A percentile compares a stretch with the other conserved stretches of the same genome.
These are phyloP conservation scores for Megalops cyprinoides DNA, from an alignment of 2,797 vertebrate species.

Conservation along the genomic window DNA sequence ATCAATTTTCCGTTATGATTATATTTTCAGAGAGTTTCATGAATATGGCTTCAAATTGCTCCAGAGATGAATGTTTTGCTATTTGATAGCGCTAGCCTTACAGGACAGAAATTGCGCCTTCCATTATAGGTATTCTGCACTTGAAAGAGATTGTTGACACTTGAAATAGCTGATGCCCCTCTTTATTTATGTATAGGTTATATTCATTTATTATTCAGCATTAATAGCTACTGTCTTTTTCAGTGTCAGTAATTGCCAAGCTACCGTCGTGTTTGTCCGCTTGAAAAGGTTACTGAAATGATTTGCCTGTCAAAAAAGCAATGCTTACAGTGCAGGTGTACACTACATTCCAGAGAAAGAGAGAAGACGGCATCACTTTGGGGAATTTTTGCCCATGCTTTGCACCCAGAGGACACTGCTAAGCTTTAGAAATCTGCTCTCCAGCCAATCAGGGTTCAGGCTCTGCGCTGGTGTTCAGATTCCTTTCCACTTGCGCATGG, in stretches of 20 bases:
- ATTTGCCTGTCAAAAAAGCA: too few species aligned
- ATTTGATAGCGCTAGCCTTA: not conserved
- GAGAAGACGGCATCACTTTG: not conserved
- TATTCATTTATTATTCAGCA: not conserved
- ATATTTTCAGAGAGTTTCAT: constrained; percentile 16
- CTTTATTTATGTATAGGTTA: not conserved
- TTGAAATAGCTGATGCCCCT: not conserved
- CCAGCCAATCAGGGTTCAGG: not conserved
- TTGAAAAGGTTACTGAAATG: too few species aligned
- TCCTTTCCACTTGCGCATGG: not conserved
- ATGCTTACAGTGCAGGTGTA: too few species aligned
- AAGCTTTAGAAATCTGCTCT: not conserved
- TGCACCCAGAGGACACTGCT: not conserved
- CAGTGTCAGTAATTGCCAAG: not conserved
- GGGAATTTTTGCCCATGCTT: not conserved
- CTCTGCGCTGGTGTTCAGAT: not conserved
- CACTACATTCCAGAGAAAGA: too few species aligned
- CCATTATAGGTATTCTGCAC: constrained; percentile 38
- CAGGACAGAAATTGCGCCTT: constrained; percentile 27
- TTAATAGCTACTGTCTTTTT: not conserved
- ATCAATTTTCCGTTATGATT: constrained; percentile 19
- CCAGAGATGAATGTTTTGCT: constrained; percentile 1
- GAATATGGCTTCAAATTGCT: constrained; percentile 6
- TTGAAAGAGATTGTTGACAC: constrained; percentile 10
- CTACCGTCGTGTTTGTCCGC: not conserved